Evolutionary conservation across 2,113 vertebrate genomes (phyloP).

Genomic region (Monopterus albus): DNA sequence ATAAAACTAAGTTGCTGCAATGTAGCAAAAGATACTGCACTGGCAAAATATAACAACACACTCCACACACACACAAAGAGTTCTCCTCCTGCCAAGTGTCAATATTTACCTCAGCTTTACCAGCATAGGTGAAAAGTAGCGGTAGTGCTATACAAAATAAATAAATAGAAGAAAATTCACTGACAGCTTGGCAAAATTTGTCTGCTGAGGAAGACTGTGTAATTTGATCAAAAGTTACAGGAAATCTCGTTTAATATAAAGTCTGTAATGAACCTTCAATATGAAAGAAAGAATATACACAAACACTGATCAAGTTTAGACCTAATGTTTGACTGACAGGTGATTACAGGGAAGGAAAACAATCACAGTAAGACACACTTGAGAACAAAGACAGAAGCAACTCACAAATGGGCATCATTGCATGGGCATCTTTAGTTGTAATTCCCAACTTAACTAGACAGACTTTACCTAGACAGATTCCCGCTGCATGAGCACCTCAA

Average conservation of each 20-base stretch:
- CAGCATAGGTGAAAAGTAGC: neutral
- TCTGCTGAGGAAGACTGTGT: neutral
- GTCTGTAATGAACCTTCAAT: too few species aligned
- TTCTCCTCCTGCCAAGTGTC: neutral
- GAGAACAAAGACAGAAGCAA: neutral
- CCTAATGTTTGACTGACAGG: neutral
- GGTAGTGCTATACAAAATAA: too few species aligned
- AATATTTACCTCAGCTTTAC: neutral
- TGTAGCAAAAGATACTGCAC: too few species aligned
- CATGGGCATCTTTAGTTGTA: neutral
- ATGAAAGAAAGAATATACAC: neutral
- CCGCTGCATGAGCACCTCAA: neutral
- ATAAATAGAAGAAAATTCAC: too few species aligned
- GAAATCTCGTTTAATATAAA: neutral
- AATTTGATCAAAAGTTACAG: neutral
- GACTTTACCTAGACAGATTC: neutral
- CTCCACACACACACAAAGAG: neutral
- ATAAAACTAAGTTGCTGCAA: too few species aligned
- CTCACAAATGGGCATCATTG: slow-evolving; percentile 24
- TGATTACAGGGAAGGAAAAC: neutral
- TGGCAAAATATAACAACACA: too few species aligned
- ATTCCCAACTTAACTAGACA: slow-evolving; percentile 31
- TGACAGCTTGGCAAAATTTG: neutral
- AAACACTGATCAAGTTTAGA: too few species aligned
- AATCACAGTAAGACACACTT: neutral